These are phyloP conservation scores for Channa striata DNA, from an alignment of 2,797 vertebrate species.

Conservation along the genomic window DNA sequence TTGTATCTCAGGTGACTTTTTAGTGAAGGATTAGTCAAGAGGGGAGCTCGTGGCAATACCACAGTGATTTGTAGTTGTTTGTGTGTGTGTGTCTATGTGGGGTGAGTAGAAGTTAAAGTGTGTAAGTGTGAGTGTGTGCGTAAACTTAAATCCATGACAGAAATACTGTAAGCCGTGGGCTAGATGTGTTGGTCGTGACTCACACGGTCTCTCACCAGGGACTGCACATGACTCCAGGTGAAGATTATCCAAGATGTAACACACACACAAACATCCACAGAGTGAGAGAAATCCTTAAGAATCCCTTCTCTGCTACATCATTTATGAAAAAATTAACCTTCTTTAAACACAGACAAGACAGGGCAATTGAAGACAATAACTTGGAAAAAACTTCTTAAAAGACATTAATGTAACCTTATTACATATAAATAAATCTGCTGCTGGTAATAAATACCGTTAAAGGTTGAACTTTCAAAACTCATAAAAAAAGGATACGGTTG, in stretches of 20 bases:
- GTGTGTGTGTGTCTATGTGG: slow-evolving; percentile 4
- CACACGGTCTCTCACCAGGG: slow-evolving; percentile 51
- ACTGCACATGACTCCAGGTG: slow-evolving; percentile 62
- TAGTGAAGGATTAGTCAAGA: slow-evolving; percentile 22
- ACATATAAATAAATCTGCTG: not conserved
- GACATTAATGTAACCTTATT: not conserved
- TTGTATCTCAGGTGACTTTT: slow-evolving; percentile 34
- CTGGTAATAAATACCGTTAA: not conserved
- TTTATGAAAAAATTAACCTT: slow-evolving; percentile 2
- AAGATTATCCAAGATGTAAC: slow-evolving; percentile 54
- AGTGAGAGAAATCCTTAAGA: slow-evolving; percentile 12
- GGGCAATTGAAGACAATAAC: not conserved
- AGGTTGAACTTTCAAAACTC: slow-evolving; percentile 16
- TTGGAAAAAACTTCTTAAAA: not conserved
- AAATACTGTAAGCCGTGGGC: slow-evolving; percentile 45
- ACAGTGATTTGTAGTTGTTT: slow-evolving; percentile 29
- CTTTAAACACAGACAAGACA: not conserved
- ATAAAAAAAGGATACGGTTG: slow-evolving; percentile 2
- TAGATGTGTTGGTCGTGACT: slow-evolving; percentile 55
- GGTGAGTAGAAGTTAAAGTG: not conserved
- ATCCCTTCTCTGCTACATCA: slow-evolving; percentile 21
- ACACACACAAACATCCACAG: not conserved
- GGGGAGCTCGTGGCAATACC: not conserved
- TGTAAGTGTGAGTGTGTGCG: not conserved
- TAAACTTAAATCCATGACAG: slow-evolving; percentile 48